These are phyloP conservation scores for Aptenodytes patagonicus DNA, from an alignment of 2,113 vertebrate species.

Conservation along the genomic window DNA sequence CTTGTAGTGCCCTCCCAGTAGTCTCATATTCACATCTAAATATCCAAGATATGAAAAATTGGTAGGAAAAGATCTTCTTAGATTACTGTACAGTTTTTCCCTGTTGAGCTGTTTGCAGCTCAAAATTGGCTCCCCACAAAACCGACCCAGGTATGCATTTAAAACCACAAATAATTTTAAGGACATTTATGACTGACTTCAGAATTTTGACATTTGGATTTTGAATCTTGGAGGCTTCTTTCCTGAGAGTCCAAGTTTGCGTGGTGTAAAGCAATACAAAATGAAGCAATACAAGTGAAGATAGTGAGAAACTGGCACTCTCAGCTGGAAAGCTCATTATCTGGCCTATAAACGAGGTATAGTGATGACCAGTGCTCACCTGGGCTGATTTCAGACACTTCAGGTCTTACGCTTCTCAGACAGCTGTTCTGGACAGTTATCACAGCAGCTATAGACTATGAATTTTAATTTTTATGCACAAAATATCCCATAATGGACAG, in stretches of 20 bases:
- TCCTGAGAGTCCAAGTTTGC: background rate
- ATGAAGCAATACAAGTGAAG: background rate
- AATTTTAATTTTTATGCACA: background rate
- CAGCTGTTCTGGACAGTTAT: background rate
- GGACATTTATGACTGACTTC: background rate
- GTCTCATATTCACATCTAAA: too few relatives aligned
- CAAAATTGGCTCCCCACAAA: background rate
- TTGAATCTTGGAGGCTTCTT: background rate
- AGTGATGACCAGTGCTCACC: background rate
- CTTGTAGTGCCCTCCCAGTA: background rate
- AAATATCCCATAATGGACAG: background rate
- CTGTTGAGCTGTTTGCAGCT: background rate
- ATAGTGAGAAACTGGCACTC: background rate
- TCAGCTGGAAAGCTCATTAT: background rate
- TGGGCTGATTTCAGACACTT: background rate
- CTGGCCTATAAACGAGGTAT: background rate
- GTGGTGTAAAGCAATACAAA: background rate
- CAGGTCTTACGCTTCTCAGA: background rate
- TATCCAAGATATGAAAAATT: background rate
- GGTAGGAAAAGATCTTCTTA: background rate
- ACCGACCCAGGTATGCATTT: background rate
- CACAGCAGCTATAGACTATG: fast-evolving
- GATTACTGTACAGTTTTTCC: background rate
- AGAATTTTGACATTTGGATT: background rate
- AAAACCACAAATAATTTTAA: background rate